Base-by-base conservation (phyloP, 2,888 invertebrate species). In the Drosophila setosimentum region DNA sequence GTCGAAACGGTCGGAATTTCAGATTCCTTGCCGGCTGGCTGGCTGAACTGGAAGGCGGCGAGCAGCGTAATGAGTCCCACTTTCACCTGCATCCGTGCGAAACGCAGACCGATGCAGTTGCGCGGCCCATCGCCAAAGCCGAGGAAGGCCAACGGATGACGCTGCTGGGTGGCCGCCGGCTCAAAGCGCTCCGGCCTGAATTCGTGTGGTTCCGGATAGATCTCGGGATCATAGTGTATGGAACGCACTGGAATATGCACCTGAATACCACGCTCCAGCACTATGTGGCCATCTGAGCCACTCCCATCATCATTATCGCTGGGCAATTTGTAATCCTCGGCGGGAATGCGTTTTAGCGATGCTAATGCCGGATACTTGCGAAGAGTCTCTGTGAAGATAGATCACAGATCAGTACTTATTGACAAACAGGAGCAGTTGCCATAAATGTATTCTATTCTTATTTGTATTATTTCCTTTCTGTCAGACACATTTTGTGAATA, bases 131-230 rank as follows among this genome's bases (percentile, higher is more conserved):
- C 91, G 3, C 92, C 92, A 33, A 93, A 94, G 7, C 93, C 93
- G 2, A 94, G 77, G 62, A 92, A 93, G 2, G 92, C 80, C 50
- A 88, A 89, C 0, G 92, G 83, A 77, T 91, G 89, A 4, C 92
- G 83, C 13, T 83, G 71, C 27, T 77, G 70, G 4, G 82, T 77
- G 35, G 91, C 90, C 24, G 89, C 91, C 0, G 90, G 40, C n/a
- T 76, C 87, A 61, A 94, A 94, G 45, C 94, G 87, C 59, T 94
- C 93, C 0, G 94, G 94, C 40, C 93, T 91, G 67, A 93, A 94
- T 68, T 89, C 85, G 2, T 90, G 67, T 1, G 94, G 94, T 51
- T 94, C 83, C 2, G 93, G 91, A 80, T 92, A 94, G 65, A 93
- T 92, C 18, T 92, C 86, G 0, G 93, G 92, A 84, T 94, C 94